These are phyloP conservation scores for Philopotamus ludificatus DNA, from an alignment of 1,140 invertebrate species.

Conservation along the genomic window DNA sequence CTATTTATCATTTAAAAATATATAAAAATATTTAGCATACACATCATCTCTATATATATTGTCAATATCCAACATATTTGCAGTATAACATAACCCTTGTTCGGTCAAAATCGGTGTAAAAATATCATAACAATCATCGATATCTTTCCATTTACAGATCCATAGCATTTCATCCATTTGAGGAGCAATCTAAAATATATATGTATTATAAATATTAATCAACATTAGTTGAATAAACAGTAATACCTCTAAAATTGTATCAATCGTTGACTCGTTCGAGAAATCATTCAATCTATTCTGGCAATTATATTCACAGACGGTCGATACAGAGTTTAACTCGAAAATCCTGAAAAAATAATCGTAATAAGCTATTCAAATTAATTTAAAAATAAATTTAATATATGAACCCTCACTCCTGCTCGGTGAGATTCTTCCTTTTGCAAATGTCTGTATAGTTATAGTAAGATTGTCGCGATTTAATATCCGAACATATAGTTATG, in stretches of 20 bases:
- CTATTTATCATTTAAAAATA: no score
- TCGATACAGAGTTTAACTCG: neutral
- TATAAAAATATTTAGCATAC: no score
- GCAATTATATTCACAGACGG: neutral
- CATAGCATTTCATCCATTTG: constrained; percentile 57
- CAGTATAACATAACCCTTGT: constrained; percentile 70
- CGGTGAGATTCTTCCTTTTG: neutral
- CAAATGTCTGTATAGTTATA: constrained; percentile 57
- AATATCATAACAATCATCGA: constrained; percentile 54
- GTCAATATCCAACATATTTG: constrained; percentile 62
- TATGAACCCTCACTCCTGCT: neutral
- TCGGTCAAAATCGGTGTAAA: constrained; percentile 66
- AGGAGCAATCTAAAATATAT: constrained; percentile 53
- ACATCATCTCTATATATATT: constrained; percentile 59
- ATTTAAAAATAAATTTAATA: neutral
- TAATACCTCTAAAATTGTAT: neutral
- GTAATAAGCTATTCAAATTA: neutral
- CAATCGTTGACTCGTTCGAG: neutral
- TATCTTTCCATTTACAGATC: constrained; percentile 58
- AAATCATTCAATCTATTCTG: neutral
- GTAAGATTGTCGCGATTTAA: constrained; percentile 54
- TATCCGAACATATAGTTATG: constrained; percentile 63
- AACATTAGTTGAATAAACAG: neutral
- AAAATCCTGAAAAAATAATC: constrained; percentile 11
- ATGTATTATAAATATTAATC: neutral